These are phyloP conservation scores for Centropus unirufus DNA, from an alignment of 2,113 vertebrate genomes.

Conservation along the genomic window DNA sequence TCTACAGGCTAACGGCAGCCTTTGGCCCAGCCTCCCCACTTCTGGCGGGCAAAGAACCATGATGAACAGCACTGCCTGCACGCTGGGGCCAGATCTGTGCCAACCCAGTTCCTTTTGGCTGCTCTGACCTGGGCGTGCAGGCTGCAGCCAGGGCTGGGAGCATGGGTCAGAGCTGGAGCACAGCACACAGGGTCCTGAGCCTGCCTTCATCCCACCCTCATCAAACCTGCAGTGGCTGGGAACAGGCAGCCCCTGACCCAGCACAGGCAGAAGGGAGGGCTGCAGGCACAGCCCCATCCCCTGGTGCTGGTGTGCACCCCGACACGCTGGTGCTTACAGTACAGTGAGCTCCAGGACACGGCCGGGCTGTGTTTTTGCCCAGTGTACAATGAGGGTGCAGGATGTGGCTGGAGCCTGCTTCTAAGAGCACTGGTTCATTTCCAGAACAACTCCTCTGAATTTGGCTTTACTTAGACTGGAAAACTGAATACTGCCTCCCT, in stretches of 20 bases:
- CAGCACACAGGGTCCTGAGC: accelerated
- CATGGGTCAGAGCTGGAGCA: neutral
- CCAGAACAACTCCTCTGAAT: neutral
- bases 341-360: neutral
- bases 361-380: neutral
- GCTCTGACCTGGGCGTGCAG: neutral
- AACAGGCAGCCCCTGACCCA: neutral
- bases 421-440: neutral
- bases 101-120: neutral
- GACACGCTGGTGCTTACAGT: accelerated
- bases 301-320: accelerated
- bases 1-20: neutral
- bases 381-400: accelerated
- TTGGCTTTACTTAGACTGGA: neutral
- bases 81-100: neutral
- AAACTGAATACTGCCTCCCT: neutral
- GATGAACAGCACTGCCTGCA: neutral
- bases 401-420: neutral
- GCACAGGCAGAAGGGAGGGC: neutral
- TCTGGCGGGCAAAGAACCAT: neutral
- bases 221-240: neutral
- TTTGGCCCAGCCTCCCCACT: neutral
- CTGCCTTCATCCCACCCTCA: neutral
- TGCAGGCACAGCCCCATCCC: neutral
- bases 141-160: neutral